These are phyloP conservation scores for Lycodopsis pacificus DNA, from an alignment of 2,797 vertebrate species.

Conservation along the genomic window DNA sequence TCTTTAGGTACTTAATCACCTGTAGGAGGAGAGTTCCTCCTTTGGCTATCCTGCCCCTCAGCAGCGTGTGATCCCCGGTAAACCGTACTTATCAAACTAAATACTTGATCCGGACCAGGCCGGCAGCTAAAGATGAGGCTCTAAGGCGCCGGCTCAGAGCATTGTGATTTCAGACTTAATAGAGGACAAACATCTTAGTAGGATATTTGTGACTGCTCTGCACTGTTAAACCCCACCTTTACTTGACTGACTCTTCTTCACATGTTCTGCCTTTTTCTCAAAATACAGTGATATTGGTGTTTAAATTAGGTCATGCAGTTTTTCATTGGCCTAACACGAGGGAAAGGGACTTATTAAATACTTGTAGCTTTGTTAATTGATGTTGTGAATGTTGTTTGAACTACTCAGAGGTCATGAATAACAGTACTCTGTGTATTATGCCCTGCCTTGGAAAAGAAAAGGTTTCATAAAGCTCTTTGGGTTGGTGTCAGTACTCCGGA, in stretches of 20 bases:
- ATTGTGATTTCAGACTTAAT: constrained; percentile 86
- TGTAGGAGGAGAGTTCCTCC: constrained; percentile 74
- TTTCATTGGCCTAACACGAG: not conserved
- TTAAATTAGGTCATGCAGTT: not conserved
- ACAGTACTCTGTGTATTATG: not conserved
- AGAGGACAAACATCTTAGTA: constrained; percentile 85
- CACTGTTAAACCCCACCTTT: constrained; percentile 67
- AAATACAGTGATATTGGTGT: not conserved
- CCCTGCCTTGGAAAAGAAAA: not conserved
- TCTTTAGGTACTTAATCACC: constrained; percentile 92
- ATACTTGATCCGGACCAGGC: constrained; percentile 87
- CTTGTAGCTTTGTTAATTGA: not conserved
- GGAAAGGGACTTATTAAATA: not conserved
- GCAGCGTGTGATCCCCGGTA: constrained; percentile 76
- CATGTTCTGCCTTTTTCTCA: not conserved
- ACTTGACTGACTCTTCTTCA: constrained; percentile 56
- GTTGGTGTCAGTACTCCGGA: not conserved
- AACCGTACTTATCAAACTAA: constrained; percentile 89
- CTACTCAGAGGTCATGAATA: not conserved
- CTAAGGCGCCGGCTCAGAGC: constrained; percentile 83
- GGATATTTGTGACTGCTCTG: constrained; percentile 81
- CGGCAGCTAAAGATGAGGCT: constrained; percentile 80
- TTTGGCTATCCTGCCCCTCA: constrained; percentile 71
- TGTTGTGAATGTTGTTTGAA: not conserved
- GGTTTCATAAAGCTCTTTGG: not conserved